Conservation (phyloP, 2,113 vertebrate species). For the Epinephelus lanceolatus region DNA sequence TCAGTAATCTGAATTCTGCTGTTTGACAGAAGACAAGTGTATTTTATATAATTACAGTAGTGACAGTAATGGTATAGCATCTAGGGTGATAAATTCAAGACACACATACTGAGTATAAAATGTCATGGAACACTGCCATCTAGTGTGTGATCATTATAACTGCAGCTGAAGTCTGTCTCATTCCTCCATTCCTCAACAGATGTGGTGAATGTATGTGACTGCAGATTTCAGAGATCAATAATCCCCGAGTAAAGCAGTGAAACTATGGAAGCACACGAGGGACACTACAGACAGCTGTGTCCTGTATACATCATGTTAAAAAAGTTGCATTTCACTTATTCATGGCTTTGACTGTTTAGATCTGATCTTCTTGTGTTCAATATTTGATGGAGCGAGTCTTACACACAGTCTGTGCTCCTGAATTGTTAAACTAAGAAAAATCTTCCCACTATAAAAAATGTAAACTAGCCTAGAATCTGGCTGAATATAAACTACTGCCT, state of each 20-base stretch:
- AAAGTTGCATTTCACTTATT: constrained; percentile 25
- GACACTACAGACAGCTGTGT: background rate
- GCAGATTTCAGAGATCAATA: background rate
- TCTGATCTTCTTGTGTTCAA: constrained; percentile 32
- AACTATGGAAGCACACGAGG: background rate
- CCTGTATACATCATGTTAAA: background rate
- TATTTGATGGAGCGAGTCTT: constrained; percentile 37
- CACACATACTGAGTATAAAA: background rate
- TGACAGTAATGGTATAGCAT: background rate
- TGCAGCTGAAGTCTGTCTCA: constrained; percentile 31
- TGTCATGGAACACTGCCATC: constrained; percentile 56
- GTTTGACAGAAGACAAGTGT: too few relatives aligned
- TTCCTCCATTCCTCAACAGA: background rate
- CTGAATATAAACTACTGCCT: background rate
- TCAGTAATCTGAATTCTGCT: background rate
- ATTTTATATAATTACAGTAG: too few relatives aligned
- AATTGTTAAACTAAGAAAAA: constrained; percentile 34
- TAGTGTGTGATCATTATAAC: constrained; percentile 41
- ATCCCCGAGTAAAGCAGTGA: background rate
- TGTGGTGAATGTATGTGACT: background rate
- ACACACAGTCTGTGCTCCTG: background rate
- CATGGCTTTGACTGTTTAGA: constrained; percentile 11
- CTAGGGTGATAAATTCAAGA: background rate
- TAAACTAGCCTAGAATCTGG: background rate
- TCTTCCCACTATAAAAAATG: constrained; percentile 2